Conservation (phyloP, 2,113 vertebrate genomes). For the Psophia crepitans region DNA sequence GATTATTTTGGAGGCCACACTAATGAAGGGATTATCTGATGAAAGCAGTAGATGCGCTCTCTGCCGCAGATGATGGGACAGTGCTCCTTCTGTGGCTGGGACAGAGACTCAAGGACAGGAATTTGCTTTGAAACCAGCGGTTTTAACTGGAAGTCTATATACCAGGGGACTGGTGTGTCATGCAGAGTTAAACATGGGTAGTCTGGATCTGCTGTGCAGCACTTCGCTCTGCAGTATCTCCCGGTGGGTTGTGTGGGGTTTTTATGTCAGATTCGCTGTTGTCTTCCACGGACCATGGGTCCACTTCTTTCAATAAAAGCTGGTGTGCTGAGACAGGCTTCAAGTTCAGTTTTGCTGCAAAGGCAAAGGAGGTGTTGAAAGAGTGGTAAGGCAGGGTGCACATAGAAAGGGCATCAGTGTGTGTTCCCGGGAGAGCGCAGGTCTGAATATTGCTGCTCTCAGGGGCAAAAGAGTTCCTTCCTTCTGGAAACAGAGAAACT, state of each 20-base stretch:
- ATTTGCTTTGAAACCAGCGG: neutral
- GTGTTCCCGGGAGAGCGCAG: neutral
- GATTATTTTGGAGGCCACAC: constrained; percentile 6
- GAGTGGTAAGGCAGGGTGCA: neutral
- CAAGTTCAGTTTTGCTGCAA: neutral
- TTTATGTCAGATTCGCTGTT: neutral
- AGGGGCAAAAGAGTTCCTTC: neutral
- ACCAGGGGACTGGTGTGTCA: neutral
- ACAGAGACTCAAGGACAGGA: neutral
- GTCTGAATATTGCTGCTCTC: neutral
- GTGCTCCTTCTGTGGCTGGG: neutral
- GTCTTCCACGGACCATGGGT: neutral
- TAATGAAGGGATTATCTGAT: constrained; percentile 7
- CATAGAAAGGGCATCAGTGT: neutral
- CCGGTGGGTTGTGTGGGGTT: neutral
- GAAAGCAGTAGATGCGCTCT: neutral
- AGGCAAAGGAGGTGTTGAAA: neutral
- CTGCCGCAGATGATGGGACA: neutral
- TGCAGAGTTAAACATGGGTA: neutral
- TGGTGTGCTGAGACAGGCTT: neutral
- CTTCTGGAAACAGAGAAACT: neutral
- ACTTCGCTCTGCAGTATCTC: neutral
- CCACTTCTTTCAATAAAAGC: neutral
- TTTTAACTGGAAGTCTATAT: neutral
- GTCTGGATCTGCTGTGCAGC: neutral